Percentiles rank a stretch among this genome's conserved stretches.
phyloP scores from a whole-genome alignment of 2,888 invertebrate genomes.

The Tetheella fluctuosa region DNA sequence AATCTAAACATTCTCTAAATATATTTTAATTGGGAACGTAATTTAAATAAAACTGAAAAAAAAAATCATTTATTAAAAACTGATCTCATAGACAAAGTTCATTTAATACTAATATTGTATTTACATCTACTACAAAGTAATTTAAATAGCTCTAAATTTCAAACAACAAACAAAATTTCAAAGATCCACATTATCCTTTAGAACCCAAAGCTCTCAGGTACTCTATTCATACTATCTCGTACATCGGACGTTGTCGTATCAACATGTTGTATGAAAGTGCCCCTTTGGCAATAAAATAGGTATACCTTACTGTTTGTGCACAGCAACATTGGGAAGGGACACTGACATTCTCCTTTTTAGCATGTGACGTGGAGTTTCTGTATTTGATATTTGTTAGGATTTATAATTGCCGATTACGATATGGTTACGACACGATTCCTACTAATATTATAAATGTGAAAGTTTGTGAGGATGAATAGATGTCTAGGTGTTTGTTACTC shows the following conservation, averaged over 20 bases:
- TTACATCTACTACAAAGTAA: too few relatives aligned
- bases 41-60: too few relatives aligned
- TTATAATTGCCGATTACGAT: background rate
- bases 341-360: conserved; percentile 8
- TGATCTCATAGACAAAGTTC: too few relatives aligned
- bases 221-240: background rate
- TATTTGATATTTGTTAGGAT: background rate
- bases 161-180: background rate
- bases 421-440: background rate
- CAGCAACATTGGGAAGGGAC: background rate
- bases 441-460: too few relatives aligned
- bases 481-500: too few relatives aligned
- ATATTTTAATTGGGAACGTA: too few relatives aligned
- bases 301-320: background rate
- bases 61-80: too few relatives aligned
- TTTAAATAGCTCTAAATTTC: background rate
- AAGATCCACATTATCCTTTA: background rate
- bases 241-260: background rate
- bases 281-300: conserved; percentile 1
- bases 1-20: too few relatives aligned
- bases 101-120: too few relatives aligned
- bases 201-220: background rate
- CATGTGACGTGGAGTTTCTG: background rate
- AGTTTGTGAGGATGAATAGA: too few relatives aligned
- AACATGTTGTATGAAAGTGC: background rate